Evolutionary conservation across 2,888 invertebrate genomes (phyloP), one percentile per base, ranked within the genome.

Genomic region (Smittia sp.): DNA sequence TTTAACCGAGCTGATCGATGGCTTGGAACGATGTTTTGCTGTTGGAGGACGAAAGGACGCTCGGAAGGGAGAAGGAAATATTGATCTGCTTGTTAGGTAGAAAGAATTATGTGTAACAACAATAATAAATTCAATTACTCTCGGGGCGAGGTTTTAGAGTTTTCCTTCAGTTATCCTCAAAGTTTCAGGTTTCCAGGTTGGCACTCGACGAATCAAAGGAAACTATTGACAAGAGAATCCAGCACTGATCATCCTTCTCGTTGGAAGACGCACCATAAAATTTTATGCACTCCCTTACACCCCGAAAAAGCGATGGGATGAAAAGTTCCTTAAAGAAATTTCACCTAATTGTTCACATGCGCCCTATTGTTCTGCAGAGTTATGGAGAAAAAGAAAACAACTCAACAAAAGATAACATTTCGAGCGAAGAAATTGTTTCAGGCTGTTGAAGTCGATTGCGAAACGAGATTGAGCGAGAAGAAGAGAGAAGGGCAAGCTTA

Each of bases 61-160:
- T 46, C 11, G 15, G 11, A 46, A n/a, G n/a, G 15, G 15, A 46
- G 46, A 46, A 46, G 11, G 2, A 38, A 68, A 41, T 24, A 46
- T 46, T 68, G 68, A 68, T 68, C 46, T 70, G 4, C 69, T 70
- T 70, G 69, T 70, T 70, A 70, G 69, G 69, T 70, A 70, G 54
- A 70, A 66, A 70, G 52, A 69, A 68, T 54, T 70, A 70, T 70
- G 32, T 54, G 52, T 27, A 70, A 54, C 69, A 70, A 70, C 69
- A 70, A 70, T 70, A 70, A 54, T 70, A 70, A 70, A 70, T 70
- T 52, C 69, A 65, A 65, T 70, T 32, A 20, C 20, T 52, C 54
- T 25, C n/a, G n/a, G 58, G 58, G 46, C 13, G 46, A 46, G 58
- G 22, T 58, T 46, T 58, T 58, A 58, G 58, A n/a, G 22, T 58